Base-by-base conservation (phyloP, 23 tunicate genomes). In the Aplidium turbinatum region DNA sequence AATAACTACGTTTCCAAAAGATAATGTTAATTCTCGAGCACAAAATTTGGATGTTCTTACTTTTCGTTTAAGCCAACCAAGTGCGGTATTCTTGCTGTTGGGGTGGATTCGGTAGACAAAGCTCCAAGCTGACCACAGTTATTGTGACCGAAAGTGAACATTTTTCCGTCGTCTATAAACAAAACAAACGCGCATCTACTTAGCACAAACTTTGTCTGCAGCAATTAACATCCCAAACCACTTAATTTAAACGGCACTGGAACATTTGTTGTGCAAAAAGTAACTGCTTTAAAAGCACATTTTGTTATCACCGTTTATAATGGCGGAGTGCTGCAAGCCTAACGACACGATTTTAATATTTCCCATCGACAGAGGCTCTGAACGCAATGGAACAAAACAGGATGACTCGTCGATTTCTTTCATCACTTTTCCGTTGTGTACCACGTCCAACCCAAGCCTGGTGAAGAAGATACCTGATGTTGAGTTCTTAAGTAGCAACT, bases 301-400 rank as follows among this genome's bases (percentile, higher is more conserved):
- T 9, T 42, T 42, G 24, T 55, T 11, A n/a, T 55, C 45, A 46
- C 97, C 84, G 25, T 73, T 84, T 22, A 91, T 74, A 46, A 84
- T 76, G 0, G 86, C 91, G 19, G 91, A 83, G 46, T 91, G 97
- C 38, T 91, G 97, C 85, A 84, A 60, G 29, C 97, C 97, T 30
- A 84, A 26, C 0, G 97, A 85, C 5, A 91, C 81, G 27, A 58
- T 81, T 5, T 54, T 5, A 60, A 91, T 84, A 31, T 83, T 84
- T 34, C 84, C 97, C 20, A 79, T 30, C 0, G 86, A 78, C 18
- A 91, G 47, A 25, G 97, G 97, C 33, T 79, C 78, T 1, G 86
- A 80, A 64, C 80, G 73, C 19, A 84, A 54, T 27, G 86, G 90
- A 68, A 79, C 63, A 47, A 91, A 84, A 51, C 75, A 56, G 38